Evolutionary conservation across 2,113 vertebrate species (phyloP).

Genomic region (Pseudopipra pipra): DNA sequence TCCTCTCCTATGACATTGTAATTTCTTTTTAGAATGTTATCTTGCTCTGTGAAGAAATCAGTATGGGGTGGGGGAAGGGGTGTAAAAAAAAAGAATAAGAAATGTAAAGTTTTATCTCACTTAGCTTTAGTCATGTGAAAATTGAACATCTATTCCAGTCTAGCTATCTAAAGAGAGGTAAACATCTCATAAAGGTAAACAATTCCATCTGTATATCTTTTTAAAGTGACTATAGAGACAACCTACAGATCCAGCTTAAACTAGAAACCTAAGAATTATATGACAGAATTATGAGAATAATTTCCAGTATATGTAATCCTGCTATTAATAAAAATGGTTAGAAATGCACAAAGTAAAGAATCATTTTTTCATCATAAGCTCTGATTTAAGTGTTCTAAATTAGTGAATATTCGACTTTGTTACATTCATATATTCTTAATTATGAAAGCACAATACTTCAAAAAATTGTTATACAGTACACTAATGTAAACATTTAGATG

Average conservation of each 20-base stretch:
- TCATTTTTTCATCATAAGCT: not conserved
- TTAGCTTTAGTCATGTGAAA: not conserved
- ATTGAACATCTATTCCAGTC: not conserved
- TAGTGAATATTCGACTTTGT: not conserved
- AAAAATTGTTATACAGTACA: not conserved
- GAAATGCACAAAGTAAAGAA: not conserved
- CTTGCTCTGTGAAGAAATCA: not conserved
- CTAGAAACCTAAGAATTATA: not conserved
- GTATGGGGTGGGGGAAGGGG: rapidly evolving
- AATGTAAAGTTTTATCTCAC: not conserved
- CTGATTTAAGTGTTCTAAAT: not conserved
- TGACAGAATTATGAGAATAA: not conserved
- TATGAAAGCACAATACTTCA: not conserved
- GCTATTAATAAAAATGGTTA: not conserved
- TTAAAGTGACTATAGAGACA: not conserved
- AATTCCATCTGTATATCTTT: not conserved
- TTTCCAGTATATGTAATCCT: not conserved
- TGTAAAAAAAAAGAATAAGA: not conserved
- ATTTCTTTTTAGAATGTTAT: not conserved
- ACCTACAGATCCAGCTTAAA: not conserved
- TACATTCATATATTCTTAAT: not conserved
- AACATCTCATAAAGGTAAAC: not conserved
- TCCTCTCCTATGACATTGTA: not conserved
- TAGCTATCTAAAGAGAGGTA: not conserved
- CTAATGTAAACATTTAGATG: not conserved